Evolutionary conservation across 1,140 invertebrate species (phyloP).

Genomic region (Aradophagus sp.): DNA sequence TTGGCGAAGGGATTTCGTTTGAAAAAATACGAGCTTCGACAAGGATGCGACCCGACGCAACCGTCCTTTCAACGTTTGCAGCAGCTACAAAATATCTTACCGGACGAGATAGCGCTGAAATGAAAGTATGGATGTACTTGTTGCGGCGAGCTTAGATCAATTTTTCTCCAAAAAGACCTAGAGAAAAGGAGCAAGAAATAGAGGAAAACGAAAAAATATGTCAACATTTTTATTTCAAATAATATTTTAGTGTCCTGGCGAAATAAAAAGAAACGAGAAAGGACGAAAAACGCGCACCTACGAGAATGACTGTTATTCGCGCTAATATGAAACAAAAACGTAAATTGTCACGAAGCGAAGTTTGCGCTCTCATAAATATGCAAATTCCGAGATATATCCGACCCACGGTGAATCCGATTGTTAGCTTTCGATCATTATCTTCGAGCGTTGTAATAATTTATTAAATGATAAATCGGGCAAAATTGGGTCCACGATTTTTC

Average conservation of each 20-base stretch:
- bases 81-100: constrained; percentile 49
- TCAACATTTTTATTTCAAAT: constrained; percentile 40
- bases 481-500: too few species aligned
- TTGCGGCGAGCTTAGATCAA: constrained; percentile 39
- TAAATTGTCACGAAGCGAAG: constrained; percentile 13
- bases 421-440: constrained; percentile 14
- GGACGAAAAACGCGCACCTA: constrained; percentile 7
- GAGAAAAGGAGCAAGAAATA: too few species aligned
- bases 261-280: too few species aligned
- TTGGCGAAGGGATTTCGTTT: constrained; percentile 31
- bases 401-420: constrained; percentile 11
- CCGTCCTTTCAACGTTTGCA: constrained; percentile 44
- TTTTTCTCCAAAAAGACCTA: constrained; percentile 24
- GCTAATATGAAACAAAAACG: constrained; percentile 17
- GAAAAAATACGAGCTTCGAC: constrained; percentile 43
- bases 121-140: constrained; percentile 53
- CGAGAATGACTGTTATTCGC: constrained; percentile 26
- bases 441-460: too few species aligned
- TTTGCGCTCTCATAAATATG: constrained; percentile 36
- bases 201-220: too few species aligned
- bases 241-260: constrained; percentile 42
- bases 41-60: constrained; percentile 23
- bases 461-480: too few species aligned
- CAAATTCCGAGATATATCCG: too few species aligned
- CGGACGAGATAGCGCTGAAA: constrained; percentile 42